Conservation (phyloP, 2,113 vertebrate species). For the Cryptoleucopteryx plumbea region DNA sequence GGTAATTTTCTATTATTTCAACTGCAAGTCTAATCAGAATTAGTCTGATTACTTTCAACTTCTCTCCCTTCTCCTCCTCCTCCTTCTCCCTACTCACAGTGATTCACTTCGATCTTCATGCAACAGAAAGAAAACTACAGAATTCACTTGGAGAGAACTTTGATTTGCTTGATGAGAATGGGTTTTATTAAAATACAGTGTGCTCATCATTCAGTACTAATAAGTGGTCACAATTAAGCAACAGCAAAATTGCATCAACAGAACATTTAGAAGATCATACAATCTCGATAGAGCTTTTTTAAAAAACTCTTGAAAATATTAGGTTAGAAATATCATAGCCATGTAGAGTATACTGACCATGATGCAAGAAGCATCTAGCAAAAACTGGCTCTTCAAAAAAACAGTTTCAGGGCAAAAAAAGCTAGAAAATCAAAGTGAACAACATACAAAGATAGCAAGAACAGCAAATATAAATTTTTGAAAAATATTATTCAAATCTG, state of each 20-base stretch:
- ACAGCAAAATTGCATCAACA: not conserved
- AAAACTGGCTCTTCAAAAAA: not conserved
- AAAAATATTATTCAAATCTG: not conserved
- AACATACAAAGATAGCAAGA: not conserved
- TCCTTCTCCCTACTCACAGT: not conserved
- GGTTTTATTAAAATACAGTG: not conserved
- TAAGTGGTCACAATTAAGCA: not conserved
- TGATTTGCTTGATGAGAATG: not conserved
- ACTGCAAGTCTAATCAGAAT: not conserved
- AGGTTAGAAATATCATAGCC: not conserved
- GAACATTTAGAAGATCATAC: not conserved
- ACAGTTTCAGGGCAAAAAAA: not conserved
- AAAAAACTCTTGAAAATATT: not conserved
- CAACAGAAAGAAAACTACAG: not conserved
- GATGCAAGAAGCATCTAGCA: not conserved
- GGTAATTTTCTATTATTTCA: not conserved
- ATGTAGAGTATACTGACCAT: not conserved
- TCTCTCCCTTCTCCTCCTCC: not conserved
- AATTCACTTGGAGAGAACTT: not conserved
- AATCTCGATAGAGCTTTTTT: rapidly evolving
- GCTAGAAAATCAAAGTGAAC: not conserved
- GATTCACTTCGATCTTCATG: not conserved
- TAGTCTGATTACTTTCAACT: not conserved
- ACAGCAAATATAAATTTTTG: not conserved
- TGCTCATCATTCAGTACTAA: not conserved